Evolutionary conservation across 1,140 invertebrate genomes (phyloP), one percentile per base, ranked within the genome.

Genomic region (Macrobrachium rosenbergii): DNA sequence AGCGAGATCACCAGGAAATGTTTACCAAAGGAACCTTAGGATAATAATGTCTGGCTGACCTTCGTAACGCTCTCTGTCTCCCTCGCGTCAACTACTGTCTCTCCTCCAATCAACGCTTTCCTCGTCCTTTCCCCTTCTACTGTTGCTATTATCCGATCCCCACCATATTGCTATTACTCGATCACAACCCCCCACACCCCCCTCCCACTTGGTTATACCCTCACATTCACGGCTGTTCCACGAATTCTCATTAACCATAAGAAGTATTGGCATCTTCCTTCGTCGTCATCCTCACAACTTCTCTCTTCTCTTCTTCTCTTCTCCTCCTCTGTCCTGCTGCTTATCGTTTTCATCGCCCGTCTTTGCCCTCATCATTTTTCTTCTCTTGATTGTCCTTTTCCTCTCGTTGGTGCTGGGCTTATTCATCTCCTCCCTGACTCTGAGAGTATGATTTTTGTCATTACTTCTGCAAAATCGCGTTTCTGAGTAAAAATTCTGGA

Each of bases 341-440:
- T 28, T 73, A 19, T 73, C 21, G 21, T n/a, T 75, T 11, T 75
- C 72, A 23, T 37, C 21, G 16, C 2, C n/a, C 37, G 8, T 75
- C 21, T 23, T 60, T 62, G 19, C n/a, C 78, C 37, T 43, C 23
- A 10, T 62, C 21, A 21, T 23, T 62, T 60, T 62, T 23, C 62
- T 60, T 80, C 78, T 62, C 58, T 80, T 28, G 16, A 52, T 62
- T 60, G 17, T 21, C 64, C 79, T 81, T 37, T 64, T 63, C 43
- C 62, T 81, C 62, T 81, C 62, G 63, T 67, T 67, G 7, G 19
- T 23, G 19, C 64, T 67, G 7, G 7, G 52, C 52, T 11, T 23
- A 8, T 16, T 16, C 64, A 3, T 23, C 23, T 3, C 64, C 64
- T 67, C 5, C 11, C 64, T 12, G 19, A 21, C 11, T 67, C 64